Conservation (phyloP, 2,797 vertebrate species). For the Sebastiscus tertius region DNA sequence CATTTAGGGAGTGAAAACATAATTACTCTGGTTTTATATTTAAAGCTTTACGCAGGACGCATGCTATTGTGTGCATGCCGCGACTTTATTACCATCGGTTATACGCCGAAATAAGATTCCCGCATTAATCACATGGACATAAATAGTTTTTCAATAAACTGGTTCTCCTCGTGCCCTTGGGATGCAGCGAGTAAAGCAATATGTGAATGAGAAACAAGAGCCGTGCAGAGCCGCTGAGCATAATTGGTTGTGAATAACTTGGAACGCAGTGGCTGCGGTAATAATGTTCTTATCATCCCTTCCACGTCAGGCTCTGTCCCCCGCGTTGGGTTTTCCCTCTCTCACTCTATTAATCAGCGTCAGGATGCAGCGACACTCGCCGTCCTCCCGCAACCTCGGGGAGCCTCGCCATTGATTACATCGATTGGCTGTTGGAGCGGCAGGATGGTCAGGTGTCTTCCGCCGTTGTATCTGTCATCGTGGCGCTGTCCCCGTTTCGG, state of each 20-base stretch:
- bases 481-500: conserved; percentile 34
- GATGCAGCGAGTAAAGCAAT: conserved; percentile 58
- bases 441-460: conserved; percentile 58
- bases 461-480: conserved; percentile 49
- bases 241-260: conserved; percentile 76
- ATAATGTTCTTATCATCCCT: conserved; percentile 71
- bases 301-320: conserved; percentile 47
- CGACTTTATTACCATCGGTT: conserved; percentile 47
- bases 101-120: conserved; percentile 37
- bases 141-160: conserved; percentile 66
- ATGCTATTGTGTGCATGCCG: conserved; percentile 9
- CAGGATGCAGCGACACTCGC: conserved; percentile 41
- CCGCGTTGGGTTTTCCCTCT: conserved; percentile 48
- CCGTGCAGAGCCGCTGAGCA: conserved; percentile 41
- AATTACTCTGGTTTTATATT: conserved; percentile 14
- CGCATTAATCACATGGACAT: conserved; percentile 59
- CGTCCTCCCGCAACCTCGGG: conserved; percentile 49
- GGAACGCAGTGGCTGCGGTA: conserved; percentile 60
- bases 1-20: not conserved
- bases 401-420: conserved; percentile 65
- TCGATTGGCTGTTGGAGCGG: conserved; percentile 44
- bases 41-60: not conserved
- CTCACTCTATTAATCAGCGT: conserved; percentile 73
- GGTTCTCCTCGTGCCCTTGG: conserved; percentile 55
- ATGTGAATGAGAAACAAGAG: conserved; percentile 62